Percentiles rank a stretch among this genome's conserved stretches.
phyloP scores from a whole-genome alignment of 2,797 vertebrate species.

The Fistularia commersonii region DNA sequence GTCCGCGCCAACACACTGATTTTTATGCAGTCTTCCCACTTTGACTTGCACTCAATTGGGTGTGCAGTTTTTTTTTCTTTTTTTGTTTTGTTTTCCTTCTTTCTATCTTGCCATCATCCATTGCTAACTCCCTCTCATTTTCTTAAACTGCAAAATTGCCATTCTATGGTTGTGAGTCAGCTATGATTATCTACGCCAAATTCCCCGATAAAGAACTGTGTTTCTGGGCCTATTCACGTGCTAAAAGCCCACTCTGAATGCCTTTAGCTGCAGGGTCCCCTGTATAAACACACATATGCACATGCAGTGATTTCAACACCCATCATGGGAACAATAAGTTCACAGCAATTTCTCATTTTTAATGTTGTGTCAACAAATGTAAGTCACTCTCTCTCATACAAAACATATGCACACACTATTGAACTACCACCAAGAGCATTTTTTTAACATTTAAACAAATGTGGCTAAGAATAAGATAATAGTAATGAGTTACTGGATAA shows the following conservation, averaged over 20 bases:
- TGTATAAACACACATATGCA: conserved; percentile 13
- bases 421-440: too few species aligned
- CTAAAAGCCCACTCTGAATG: conserved; percentile 65
- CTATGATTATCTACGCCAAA: conserved; percentile 66
- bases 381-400: conserved; percentile 1
- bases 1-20: background rate
- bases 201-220: conserved; percentile 68
- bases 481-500: too few species aligned
- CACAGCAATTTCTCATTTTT: conserved; percentile 37
- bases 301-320: conserved; percentile 41
- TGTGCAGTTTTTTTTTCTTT: conserved; percentile 5
- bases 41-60: conserved; percentile 21
- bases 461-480: too few species aligned
- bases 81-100: conserved; percentile 12
- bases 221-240: conserved; percentile 62
- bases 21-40: conserved; percentile 14
- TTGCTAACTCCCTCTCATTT: conserved; percentile 45
- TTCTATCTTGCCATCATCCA: conserved; percentile 22
- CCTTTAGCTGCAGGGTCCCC: conserved; percentile 61
- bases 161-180: conserved; percentile 56
- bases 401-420: too few species aligned
- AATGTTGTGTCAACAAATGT: conserved; percentile 30
- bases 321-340: conserved; percentile 46
- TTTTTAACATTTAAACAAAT: too few species aligned
- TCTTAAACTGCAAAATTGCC: conserved; percentile 63